Base-by-base conservation (phyloP, 1,140 invertebrate species). In the Brachionus angularis region DNA sequence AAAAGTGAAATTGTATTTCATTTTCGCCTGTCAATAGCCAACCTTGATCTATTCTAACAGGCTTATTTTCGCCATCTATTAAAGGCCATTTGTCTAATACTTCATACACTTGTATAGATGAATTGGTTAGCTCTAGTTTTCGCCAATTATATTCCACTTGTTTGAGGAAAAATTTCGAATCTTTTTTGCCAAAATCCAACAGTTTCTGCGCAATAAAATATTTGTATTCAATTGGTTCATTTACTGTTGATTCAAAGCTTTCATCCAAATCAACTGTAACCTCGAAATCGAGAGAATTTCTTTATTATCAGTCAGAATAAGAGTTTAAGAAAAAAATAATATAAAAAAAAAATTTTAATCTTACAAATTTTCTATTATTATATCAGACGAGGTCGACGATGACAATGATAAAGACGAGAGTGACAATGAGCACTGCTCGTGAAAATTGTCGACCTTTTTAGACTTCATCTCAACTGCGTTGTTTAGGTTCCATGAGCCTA, bases 1-100 rank as follows among this genome's bases (percentile, higher is more conserved):
- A 67, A 27, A 67, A 67, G 10, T 67, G 62, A 31, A 67, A 67
- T 36, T 67, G 62, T 1, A 67, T n/a, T 42, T 67, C 62, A n/a
- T 67, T 67, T 29, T 67, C 62, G 10, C 27, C 27, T n/a, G 46
- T 67, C 16, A 50, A 31, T 21, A 67, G 16, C 62, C 62, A 67
- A 12, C 62, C 62, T 34, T 47, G 14, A n/a, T 67, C 62, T n/a
- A 46, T 50, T 21, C 62, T 29, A 21, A n/a, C 29, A 1, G 18
- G 27, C 25, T 47, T 67, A 18, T 47, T 46, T 4, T 47, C 62
- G n/a, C 23, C 7, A 16, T 47, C 62, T 4, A 27, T 5, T 27
- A 47, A 36, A 8, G 47, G 42, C 62, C 62, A 67, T 16, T 67
- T 67, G 47, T 67, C 62, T 16, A 18, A 29, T n/a, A 67, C 18